Base-by-base conservation (phyloP, 2,888 invertebrate species). In the Lumbricus terrestris region DNA sequence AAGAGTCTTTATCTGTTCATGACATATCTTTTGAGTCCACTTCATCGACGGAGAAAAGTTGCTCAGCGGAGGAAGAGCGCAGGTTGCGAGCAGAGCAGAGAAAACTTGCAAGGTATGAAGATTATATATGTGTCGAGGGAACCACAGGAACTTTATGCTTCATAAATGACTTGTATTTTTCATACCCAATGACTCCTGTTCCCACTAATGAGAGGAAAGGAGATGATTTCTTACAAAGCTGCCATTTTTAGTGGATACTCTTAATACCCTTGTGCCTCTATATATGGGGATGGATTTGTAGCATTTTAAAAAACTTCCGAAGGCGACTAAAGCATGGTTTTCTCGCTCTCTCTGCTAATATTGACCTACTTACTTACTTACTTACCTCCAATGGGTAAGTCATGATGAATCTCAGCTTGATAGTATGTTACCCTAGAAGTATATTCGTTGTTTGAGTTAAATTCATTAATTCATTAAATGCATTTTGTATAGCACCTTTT, bases 31-130 rank as follows among this genome's bases (percentile, higher is more conserved):
- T n/a, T 0, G 69, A 69, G 69, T 69, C 69, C n/a, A n/a, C 69
- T 69, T 69, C 69, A n/a, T 69, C 69, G 29, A 69, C 13, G 69
- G 69, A 69, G 69, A 69, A 69, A 69, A n/a, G 69, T 69, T 69
- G 29, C 11, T 82, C 90, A 37, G n/a, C 20, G 1, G 90, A 90
- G 18, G 90, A 90, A 38, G 89, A 90, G 82, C 37, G 90, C 1
- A 82, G 47, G 69, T 23, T 82, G 37, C 88, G 34, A n/a, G 90
- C 90, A 8, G 90, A 90, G 23, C 90, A 90, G 89, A 82, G 69
- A 69, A 69, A 69, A 69, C 69, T 69, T n/a, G 69, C 69, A 69
- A 69, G 69, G 69, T 69, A 69, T 16, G 69, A 69, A n/a, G 69
- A 69, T 29, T 69, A 4, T n/a, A 69, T n/a, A n/a, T 69, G n/a